Percentiles rank a stretch among this genome's conserved stretches.
phyloP scores from a whole-genome alignment of 2,888 invertebrate species.

The Orthonychiurus folsomi region DNA sequence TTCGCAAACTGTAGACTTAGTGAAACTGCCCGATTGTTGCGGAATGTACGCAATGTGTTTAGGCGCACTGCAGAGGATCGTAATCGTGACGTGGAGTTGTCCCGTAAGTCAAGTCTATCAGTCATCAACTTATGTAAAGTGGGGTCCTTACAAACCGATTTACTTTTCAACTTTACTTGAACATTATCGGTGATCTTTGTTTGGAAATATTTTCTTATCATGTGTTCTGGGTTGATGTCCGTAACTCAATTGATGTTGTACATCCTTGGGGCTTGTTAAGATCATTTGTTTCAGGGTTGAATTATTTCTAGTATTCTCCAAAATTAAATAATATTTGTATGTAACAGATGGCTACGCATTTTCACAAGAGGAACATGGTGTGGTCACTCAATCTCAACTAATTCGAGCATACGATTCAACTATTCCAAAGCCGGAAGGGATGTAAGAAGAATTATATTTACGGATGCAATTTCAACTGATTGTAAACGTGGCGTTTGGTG shows the following conservation, averaged over 20 bases:
- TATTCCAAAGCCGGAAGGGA: slow-evolving; percentile 68
- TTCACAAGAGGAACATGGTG: slow-evolving; percentile 97
- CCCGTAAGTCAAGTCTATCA: slow-evolving; percentile 61
- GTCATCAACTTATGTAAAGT: too few species aligned
- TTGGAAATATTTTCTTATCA: too few species aligned
- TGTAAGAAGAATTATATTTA: too few species aligned
- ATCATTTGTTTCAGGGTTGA: too few species aligned
- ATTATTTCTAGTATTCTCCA: too few species aligned
- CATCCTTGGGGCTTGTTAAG: too few species aligned
- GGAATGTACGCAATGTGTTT: slow-evolving; percentile 90
- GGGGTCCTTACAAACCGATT: too few species aligned
- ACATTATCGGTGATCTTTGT: too few species aligned
- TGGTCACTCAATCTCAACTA: slow-evolving; percentile 85
- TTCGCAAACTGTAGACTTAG: slow-evolving; percentile 64
- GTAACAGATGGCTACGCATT: slow-evolving; percentile 91
- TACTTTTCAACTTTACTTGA: too few species aligned
- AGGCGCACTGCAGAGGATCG: slow-evolving; percentile 65
- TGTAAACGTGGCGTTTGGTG: neutral
- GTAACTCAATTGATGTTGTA: too few species aligned
- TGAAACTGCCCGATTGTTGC: slow-evolving; percentile 91
- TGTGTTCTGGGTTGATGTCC: too few species aligned
- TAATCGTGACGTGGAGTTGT: slow-evolving; percentile 79
- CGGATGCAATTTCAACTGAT: slow-evolving; percentile 10
- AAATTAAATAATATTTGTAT: too few species aligned
- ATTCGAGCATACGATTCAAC: slow-evolving; percentile 94